Conservation (phyloP, 2,113 vertebrate species). For the Chaetorhynchus papuensis region DNA sequence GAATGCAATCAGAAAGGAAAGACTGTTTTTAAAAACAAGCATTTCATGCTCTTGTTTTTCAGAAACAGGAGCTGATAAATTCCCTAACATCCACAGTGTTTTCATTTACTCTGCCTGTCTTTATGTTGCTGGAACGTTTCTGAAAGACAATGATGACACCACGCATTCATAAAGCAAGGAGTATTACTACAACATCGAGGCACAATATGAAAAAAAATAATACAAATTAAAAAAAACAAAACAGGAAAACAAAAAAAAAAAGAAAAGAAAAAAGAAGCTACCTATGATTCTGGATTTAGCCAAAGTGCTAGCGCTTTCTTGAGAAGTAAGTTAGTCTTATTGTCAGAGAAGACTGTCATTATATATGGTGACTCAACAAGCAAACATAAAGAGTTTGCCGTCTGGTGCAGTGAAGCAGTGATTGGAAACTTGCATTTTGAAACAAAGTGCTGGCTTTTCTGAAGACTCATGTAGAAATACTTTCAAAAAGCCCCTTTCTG, state of each 20-base stretch:
- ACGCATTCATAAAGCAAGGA: constrained; percentile 83
- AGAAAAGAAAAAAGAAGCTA: constrained; percentile 71
- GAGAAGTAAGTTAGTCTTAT: constrained; percentile 71
- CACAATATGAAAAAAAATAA: constrained; percentile 71
- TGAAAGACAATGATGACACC: constrained; percentile 79
- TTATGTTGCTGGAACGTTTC: constrained; percentile 91
- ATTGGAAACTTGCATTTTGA: constrained; percentile 72
- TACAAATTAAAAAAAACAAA: constrained; percentile 57
- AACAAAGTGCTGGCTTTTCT: constrained; percentile 78
- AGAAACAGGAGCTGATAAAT: constrained; percentile 81
- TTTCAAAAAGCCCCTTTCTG: constrained; percentile 83
- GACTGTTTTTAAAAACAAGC: constrained; percentile 81
- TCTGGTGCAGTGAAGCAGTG: constrained; percentile 69
- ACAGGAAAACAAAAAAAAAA: constrained; percentile 31
- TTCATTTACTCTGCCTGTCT: constrained; percentile 92
- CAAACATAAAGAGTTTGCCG: constrained; percentile 67
- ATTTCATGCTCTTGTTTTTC: constrained; percentile 83
- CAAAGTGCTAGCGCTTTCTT: constrained; percentile 83
- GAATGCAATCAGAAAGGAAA: constrained; percentile 82
- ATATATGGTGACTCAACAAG: constrained; percentile 66
- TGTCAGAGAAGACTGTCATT: constrained; percentile 74
- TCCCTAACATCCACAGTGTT: constrained; percentile 83
- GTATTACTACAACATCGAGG: constrained; percentile 75
- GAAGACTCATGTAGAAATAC: constrained; percentile 81
- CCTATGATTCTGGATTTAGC: constrained; percentile 85